Evolutionary conservation across 2,113 vertebrate genomes (phyloP).

Genomic region (Seriola dumerili): DNA sequence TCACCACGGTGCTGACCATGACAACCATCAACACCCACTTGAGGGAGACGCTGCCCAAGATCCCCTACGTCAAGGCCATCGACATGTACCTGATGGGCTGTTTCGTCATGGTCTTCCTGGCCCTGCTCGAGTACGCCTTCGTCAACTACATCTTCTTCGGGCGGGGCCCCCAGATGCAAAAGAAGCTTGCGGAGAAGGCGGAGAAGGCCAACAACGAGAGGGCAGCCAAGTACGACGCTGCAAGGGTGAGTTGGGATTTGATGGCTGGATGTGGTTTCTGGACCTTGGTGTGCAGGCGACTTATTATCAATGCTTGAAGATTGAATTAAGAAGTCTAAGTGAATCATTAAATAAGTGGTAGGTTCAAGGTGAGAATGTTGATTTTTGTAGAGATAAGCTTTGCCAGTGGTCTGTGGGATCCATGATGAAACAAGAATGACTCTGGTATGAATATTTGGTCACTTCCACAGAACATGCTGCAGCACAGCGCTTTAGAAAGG

Average conservation of each 20-base stretch:
- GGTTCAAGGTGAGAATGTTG: neutral
- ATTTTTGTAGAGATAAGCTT: neutral
- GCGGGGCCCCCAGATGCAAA: slow-evolving; percentile 92
- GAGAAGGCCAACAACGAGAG: slow-evolving; percentile 92
- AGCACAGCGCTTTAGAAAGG: neutral
- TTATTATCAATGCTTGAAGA: neutral
- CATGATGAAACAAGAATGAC: neutral
- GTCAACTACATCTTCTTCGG: slow-evolving; percentile 96
- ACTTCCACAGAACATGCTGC: slow-evolving; percentile 7
- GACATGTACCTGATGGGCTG: slow-evolving; percentile 96
- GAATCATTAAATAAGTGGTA: neutral
- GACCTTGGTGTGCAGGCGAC: neutral
- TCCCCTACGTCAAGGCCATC: slow-evolving; percentile 93
- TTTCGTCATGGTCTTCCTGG: slow-evolving; percentile 94
- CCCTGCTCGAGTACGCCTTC: slow-evolving; percentile 93
- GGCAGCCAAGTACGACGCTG: slow-evolving; percentile 88
- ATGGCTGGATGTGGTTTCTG: neutral
- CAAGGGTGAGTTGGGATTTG: slow-evolving; percentile 81
- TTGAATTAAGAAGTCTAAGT: neutral
- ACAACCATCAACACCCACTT: slow-evolving; percentile 94
- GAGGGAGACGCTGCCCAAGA: slow-evolving; percentile 92
- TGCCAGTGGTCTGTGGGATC: neutral
- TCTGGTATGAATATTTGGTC: neutral
- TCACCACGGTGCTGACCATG: slow-evolving; percentile 94
- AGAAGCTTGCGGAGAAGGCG: slow-evolving; percentile 92